Percentiles rank a stretch among this genome's conserved stretches.
phyloP scores from a whole-genome alignment of 1,140 invertebrate genomes.

The Hyposmocoma kahamanoa region DNA sequence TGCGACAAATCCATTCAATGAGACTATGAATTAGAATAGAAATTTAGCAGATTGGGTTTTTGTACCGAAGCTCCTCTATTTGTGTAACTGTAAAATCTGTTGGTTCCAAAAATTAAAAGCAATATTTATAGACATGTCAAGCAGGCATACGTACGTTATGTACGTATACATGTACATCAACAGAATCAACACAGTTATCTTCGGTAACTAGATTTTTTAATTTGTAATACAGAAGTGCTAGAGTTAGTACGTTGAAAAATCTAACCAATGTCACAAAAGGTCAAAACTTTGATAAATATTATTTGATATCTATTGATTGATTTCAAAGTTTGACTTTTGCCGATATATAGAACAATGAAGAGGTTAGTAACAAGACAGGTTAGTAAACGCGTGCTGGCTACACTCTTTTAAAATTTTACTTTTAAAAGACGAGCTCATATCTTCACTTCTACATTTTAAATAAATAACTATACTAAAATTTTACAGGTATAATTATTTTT shows the following conservation, averaged over 20 bases:
- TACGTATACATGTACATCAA: too few species aligned
- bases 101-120: too few species aligned
- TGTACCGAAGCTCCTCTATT: too few species aligned
- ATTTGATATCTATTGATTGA: constrained; percentile 15
- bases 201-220: constrained; percentile 23
- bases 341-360: constrained; percentile 17
- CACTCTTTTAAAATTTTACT: constrained; percentile 59
- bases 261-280: constrained; percentile 46
- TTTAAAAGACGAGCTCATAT: constrained; percentile 62
- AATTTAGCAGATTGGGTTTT: too few species aligned
- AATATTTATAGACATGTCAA: too few species aligned
- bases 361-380: constrained; percentile 36
- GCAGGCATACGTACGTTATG: constrained; percentile 13
- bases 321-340: constrained; percentile 66
- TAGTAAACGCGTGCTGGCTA: constrained; percentile 42
- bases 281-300: constrained; percentile 47
- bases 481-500: constrained; percentile 63
- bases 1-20: too few species aligned
- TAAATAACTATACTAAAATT: constrained; percentile 69
- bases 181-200: too few species aligned
- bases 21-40: too few species aligned
- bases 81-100: too few species aligned
- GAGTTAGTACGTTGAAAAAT: neutral
- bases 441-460: constrained; percentile 40
- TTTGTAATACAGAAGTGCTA: constrained; percentile 16